Base-by-base conservation (phyloP, 2,797 vertebrate species). In the Florisuga fusca region DNA sequence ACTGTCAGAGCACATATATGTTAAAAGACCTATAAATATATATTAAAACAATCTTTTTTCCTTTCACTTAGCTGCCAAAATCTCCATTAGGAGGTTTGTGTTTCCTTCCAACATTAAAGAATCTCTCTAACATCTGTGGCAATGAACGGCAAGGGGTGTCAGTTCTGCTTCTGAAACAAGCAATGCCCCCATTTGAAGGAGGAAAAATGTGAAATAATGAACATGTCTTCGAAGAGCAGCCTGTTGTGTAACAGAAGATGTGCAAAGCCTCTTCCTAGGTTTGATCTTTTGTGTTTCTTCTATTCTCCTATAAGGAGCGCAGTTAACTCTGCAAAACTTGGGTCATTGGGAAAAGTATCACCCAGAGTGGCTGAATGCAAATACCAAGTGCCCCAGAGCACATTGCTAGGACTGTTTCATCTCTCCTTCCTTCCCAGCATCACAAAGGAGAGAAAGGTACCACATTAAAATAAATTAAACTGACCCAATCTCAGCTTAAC, bases 21-120 rank as follows among this genome's bases (percentile, higher is more conserved):
- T 87, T 94, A 95, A 94, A 94, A 95, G 93, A 86, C 48, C 71
- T 94, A 95, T 95, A 96, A 94, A 93, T 91, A 87, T 81, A 62
- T 95, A 89, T 95, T 96, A 89, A 95, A 95, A 72, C 89, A 93
- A 92, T 96, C 92, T 95, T 78, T 92, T 96, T 95, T 89, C 89
- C 79, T 85, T 95, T 93, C 87, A 83, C 94, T 74, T 89, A 92
- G 86, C 94, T 97, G 94, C 96, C 96, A 97, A 95, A 90, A 83
- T 95, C 94, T 96, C 93, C 92, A 95, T 95, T 96, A 95, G 90
- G 90, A 96, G 90, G 78, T 84, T 91, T 94, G 89, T 93, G 90
- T 92, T 97, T 89, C 89, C 79, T 94, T 96, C 84, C 76, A 95
- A 83, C 89, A 94, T 94, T 94, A 95, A 97, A 95, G 94, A 91